phyloP scores from a whole-genome alignment of 2,888 invertebrate genomes.

The Linnaemya tessellans region DNA sequence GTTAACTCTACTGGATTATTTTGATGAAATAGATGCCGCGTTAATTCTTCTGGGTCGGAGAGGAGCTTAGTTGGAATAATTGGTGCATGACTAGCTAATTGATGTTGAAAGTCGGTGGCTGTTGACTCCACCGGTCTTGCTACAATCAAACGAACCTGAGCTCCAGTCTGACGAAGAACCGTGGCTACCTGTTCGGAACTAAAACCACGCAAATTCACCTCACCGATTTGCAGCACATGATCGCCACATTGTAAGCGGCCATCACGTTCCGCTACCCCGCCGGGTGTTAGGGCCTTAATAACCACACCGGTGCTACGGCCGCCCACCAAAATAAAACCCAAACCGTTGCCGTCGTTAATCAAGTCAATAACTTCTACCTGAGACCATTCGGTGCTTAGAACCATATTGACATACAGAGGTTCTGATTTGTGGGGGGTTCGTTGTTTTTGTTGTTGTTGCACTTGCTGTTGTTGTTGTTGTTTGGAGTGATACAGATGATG shows the following conservation, averaged over 20 bases:
- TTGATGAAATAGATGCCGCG: slow-evolving; percentile 90
- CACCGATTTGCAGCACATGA: slow-evolving; percentile 97
- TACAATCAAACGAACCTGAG: slow-evolving; percentile 92
- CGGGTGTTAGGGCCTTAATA: slow-evolving; percentile 98
- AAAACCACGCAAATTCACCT: slow-evolving; percentile 97
- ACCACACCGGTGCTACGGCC: slow-evolving; percentile 99
- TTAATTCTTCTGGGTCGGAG: slow-evolving; percentile 94
- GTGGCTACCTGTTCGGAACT: slow-evolving; percentile 97
- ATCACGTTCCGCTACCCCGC: slow-evolving; percentile 98
- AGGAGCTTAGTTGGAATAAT: slow-evolving; percentile 96
- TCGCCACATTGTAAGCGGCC: slow-evolving; percentile 97
- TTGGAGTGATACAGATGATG: slow-evolving; percentile 39
- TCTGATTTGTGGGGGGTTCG: slow-evolving; percentile 42
- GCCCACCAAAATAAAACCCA: slow-evolving; percentile 99
- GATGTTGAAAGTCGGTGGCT: slow-evolving; percentile 88
- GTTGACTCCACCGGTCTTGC: slow-evolving; percentile 96
- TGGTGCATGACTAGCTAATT: slow-evolving; percentile 89
- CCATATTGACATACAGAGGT: slow-evolving; percentile 84
- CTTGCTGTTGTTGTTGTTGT: slow-evolving; percentile 28
- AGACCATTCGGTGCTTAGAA: slow-evolving; percentile 99
- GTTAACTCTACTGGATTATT: slow-evolving; percentile 76
- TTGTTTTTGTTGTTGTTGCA: slow-evolving; percentile 39
- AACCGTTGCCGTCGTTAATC: slow-evolving; percentile 97
- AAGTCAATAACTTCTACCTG: slow-evolving; percentile 99
- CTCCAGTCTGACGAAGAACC: slow-evolving; percentile 88